Evolutionary conservation across 2,888 invertebrate genomes (phyloP), one percentile per base, ranked within the genome.

Genomic region (Octodonta nipae): DNA sequence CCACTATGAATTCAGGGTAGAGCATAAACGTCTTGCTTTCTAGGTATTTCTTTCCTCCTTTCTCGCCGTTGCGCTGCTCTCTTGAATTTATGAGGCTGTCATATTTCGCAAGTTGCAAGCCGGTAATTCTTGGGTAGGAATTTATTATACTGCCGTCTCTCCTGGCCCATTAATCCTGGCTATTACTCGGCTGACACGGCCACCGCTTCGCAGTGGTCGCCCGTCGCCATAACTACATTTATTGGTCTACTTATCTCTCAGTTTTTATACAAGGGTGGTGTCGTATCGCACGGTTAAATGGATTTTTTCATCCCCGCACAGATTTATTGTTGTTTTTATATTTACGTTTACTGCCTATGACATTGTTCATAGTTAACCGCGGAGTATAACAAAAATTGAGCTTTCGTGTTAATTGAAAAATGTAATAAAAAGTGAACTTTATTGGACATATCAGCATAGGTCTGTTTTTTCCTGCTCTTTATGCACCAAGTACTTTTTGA

Each of bases 41-140:
- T n/a, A 20, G 30, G 10, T 12, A 12, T 11, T 20, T 20, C 11
- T 30, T 30, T 30, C 17, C 20, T 16, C 12, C 13, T 30, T 30
- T 7, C 20, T 15, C 22, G 30, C 6, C 26, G 10, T 5, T 12
- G 2, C 26, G n/a, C 26, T 26, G n/a, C 26, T 26, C 26, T 26
- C 26, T 26, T 53, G 55, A 59, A 68, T 68, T 68, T 68, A 68
- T 66, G 67, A 66, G 61, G 56, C 64, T 66, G 66, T 67, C 67
- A 67, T 66, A 67, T 67, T 67, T 67, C 64, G 66, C 65, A 66
- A 67, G 64, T 66, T 66, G 66, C 67, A 61, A 63, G 66, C 64
- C 65, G 64, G 67, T 67, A 68, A 68, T 68, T 67, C 65, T 66
- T 66, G 64, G 65, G 61, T 60, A 61, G 61, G 63, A 67, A 68